Base-by-base conservation (phyloP, 2,888 invertebrate species). In the Synanthedon vespiformis region DNA sequence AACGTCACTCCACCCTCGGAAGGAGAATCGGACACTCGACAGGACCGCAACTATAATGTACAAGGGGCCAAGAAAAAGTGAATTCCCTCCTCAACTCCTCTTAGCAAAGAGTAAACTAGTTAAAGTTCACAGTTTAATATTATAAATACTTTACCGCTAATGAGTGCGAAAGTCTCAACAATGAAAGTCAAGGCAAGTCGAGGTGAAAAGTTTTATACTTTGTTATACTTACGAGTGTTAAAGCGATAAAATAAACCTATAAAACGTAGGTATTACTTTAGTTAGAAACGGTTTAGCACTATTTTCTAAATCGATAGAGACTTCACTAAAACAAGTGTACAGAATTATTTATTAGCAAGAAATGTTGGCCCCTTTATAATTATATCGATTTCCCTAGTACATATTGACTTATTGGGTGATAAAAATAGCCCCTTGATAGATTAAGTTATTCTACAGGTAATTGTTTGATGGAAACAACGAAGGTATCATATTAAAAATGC, bases 121-220 rank as follows among this genome's bases (percentile, higher is more conserved):
- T 58, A 50, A 60, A 63, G 57, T 63, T 62, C 58, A 55, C 61
- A 70, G 66, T 68, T 68, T 67, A 44, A 44, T 44, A 68, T 70
- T 68, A 64, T 67, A 66, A 68, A 68, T 68, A 67, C 62, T 63
- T 65, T 59, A 56, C 14, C 61, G 61, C 68, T 70, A 72, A 70
- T 68, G 68, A 72, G 67, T 61, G 58, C 58, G 44, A 58, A 68
- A 67, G 62, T 62, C 64, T 58, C 53, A 56, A 58, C 59, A 62
- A 58, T 65, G 64, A 69, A 67, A 64, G 63, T 62, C 62, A 64
- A 59, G 53, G 56, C 52, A 55, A 61, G 58, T 61, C 59, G 59
- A 60, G 56, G 58, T 56, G 56, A 58, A 52, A 60, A 62, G 55
- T 63, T 62, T 60, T n/a, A 34, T 34, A 44, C 44, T 44, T 44